Conservation (phyloP, 1,140 invertebrate genomes). For the Steinernema khuongi region DNA sequence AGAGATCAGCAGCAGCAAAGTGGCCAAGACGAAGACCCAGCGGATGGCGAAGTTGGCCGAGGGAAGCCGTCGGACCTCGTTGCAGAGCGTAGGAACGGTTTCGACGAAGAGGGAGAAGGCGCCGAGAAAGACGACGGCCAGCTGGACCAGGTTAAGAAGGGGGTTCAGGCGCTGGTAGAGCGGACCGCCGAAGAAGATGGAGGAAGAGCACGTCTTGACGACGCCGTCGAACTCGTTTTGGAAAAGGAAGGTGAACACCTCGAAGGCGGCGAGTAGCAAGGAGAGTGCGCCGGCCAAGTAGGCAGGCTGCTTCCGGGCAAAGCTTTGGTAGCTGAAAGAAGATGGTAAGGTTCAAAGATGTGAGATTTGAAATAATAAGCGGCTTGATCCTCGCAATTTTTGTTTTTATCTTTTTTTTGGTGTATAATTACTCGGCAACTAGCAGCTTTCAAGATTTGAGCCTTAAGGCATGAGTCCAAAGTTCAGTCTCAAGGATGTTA, state of each 20-base stretch:
- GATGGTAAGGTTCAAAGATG: too few species aligned
- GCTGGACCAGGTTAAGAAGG: background rate
- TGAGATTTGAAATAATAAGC: too few species aligned
- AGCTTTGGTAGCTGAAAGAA: slow-evolving; percentile 8
- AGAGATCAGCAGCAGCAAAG: background rate
- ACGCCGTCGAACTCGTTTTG: background rate
- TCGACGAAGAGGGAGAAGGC: background rate
- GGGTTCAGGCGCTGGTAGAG: background rate
- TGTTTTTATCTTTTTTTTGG: too few species aligned
- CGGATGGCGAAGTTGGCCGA: background rate
- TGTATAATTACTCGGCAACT: too few species aligned
- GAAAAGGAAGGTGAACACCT: background rate
- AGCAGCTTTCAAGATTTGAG: too few species aligned
- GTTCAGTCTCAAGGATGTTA: too few species aligned
- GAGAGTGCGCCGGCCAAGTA: background rate
- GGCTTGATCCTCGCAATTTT: too few species aligned
- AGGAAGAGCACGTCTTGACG: background rate
- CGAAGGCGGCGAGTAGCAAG: background rate
- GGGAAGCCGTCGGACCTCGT: background rate
- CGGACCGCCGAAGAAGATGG: background rate
- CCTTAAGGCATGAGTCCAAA: too few species aligned
- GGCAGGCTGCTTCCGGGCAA: background rate
- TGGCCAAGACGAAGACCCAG: background rate
- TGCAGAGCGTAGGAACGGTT: background rate
- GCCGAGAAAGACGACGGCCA: background rate